These are phyloP conservation scores for Mesoligia furuncula DNA, from an alignment of 2,888 invertebrate species.

Conservation along the genomic window DNA sequence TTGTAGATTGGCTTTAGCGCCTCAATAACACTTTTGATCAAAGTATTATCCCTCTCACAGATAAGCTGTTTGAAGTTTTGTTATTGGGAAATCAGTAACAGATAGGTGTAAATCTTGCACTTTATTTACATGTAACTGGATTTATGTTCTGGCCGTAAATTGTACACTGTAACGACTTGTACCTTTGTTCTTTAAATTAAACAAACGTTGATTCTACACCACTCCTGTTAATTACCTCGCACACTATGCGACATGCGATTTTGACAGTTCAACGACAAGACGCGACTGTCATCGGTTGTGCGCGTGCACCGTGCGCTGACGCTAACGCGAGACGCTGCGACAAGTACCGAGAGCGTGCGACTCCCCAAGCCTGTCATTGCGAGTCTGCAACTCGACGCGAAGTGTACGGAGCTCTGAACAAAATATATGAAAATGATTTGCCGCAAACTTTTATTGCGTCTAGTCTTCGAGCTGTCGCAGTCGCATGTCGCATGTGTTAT, in stretches of 20 bases:
- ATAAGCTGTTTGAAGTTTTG: constrained; percentile 13
- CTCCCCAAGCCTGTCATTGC: too few relatives aligned
- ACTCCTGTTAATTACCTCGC: background rate
- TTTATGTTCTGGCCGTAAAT: constrained; percentile 21
- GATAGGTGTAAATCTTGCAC: constrained; percentile 18
- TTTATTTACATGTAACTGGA: constrained; percentile 7
- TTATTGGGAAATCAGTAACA: constrained; percentile 14
- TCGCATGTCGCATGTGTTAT: background rate
- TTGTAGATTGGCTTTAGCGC: constrained; percentile 8
- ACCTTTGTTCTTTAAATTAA: constrained; percentile 1
- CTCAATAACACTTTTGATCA: constrained; percentile 8
- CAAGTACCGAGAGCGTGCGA: background rate
- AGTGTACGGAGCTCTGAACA: background rate
- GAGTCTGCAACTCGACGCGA: background rate
- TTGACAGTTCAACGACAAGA: background rate
- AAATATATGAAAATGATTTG: background rate
- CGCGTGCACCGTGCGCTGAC: background rate
- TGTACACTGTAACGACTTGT: background rate
- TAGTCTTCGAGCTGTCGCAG: background rate
- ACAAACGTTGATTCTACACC: background rate
- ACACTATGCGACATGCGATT: background rate
- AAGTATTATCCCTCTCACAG: background rate
- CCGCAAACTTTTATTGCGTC: background rate
- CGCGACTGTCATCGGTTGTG: background rate
- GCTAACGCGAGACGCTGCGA: background rate